These are phyloP conservation scores for Alauda arvensis DNA, from an alignment of 2,797 vertebrate species.

Conservation along the genomic window DNA sequence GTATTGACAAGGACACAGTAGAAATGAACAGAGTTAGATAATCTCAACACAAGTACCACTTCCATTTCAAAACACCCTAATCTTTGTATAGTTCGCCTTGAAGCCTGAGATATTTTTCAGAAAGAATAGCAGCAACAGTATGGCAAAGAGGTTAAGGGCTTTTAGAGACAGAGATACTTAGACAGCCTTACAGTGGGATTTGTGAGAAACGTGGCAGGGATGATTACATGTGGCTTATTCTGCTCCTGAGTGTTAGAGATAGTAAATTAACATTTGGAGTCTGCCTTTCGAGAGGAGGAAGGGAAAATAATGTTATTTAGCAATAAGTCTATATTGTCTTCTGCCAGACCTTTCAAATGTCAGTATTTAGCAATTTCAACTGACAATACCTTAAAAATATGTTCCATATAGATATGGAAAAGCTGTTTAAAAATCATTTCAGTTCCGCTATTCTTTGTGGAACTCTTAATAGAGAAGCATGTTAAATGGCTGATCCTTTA, in stretches of 20 bases:
- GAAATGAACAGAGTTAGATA: neutral
- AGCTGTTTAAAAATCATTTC: neutral
- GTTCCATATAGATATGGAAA: neutral
- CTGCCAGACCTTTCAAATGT: neutral
- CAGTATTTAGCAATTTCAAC: neutral
- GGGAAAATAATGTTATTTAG: neutral
- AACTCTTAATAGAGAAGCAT: neutral
- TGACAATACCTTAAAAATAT: neutral
- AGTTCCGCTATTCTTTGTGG: neutral
- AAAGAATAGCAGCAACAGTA: neutral
- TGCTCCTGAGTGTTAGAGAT: neutral
- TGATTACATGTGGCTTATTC: neutral
- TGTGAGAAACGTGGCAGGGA: neutral
- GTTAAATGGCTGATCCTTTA: neutral
- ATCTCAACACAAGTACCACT: neutral
- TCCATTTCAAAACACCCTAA: neutral
- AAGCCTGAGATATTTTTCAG: neutral
- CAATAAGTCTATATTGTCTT: neutral
- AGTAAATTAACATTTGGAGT: neutral
- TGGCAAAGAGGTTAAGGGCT: neutral
- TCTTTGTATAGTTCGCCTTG: neutral
- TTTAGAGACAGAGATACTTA: neutral
- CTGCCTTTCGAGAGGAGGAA: neutral
- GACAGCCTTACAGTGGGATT: neutral
- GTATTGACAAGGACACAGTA: neutral